Evolutionary conservation across 2,888 invertebrate species (phyloP), one percentile per base, ranked within the genome.

Genomic region (Agrotis ipsilon): DNA sequence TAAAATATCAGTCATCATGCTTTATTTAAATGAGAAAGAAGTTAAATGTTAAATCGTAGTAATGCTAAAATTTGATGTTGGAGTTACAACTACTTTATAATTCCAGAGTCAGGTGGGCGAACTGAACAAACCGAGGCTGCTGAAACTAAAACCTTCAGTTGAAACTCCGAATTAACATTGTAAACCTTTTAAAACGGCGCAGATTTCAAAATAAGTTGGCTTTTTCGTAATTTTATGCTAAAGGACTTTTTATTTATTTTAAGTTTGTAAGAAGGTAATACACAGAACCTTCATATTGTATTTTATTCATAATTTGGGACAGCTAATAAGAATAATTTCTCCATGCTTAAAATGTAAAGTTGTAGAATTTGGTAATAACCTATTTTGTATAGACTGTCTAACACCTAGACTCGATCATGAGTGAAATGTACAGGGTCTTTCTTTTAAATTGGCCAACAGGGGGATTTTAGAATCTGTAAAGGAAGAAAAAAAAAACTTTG

Each of bases 71-170:
- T 62, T 43, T n/a, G 48, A 63, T 71, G 46, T 67, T 72, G n/a
- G 66, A 57, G 24, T 66, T 77, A 45, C 43, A 46, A 51, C 72
- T 54, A 60, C 43, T 77, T 76, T 67, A 76, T 51, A 72, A 76
- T 76, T 72, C 59, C 6, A 54, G 46, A 46, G 21, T 57, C 72
- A 68, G 68, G 72, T 72, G 55, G 27, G 63, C 24, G 43, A 7
- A 43, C 48, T 74, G 58, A 74, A 52, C 69, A 60, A 73, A 55
- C 54, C 54, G 55, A 9, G 45, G 48, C 7, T n/a, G n/a, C 51
- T 60, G 51, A 72, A 78, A 77, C 78, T 67, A 63, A 63, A 77
- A 71, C 66, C 49, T 67, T 59, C 55, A 52, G 65, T 45, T 60
- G 27, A 46, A 66, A 76, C 55, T 63, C 51, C 0, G 16, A 48